A percentile compares a stretch with the other conserved stretches of the same genome.
phyloP scores from a whole-genome alignment of 1,140 invertebrate genomes.

The Ceratina calcarata region DNA sequence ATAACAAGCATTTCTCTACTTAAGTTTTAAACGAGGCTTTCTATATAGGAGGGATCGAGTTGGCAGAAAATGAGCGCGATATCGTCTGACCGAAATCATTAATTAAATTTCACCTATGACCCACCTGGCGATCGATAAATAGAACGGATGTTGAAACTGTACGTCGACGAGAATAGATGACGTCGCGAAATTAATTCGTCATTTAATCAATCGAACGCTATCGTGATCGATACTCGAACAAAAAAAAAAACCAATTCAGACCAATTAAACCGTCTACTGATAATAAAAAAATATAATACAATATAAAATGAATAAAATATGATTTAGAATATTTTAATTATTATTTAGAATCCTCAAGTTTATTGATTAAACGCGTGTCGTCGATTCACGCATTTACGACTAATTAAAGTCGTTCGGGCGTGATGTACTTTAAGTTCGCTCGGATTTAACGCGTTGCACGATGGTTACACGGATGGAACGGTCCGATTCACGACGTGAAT shows the following conservation, averaged over 20 bases:
- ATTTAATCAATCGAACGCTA: background rate
- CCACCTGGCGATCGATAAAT: conserved; percentile 12
- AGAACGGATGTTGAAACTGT: conserved; percentile 7
- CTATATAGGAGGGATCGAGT: background rate
- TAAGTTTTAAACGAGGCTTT: background rate
- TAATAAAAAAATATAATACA: background rate
- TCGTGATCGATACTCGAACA: background rate
- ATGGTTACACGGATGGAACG: conserved; percentile 2
- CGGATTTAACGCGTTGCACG: conserved; percentile 5
- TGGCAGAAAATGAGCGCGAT: background rate
- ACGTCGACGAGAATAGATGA: background rate
- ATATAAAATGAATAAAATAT: background rate
- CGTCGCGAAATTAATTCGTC: background rate
- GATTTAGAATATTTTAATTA: no score
- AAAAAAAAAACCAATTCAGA: background rate
- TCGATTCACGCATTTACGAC: background rate
- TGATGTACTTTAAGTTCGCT: conserved; percentile 25
- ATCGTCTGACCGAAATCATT: conserved; percentile 25
- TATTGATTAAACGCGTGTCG: conserved; percentile 8
- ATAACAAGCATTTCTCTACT: no score
- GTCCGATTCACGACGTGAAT: conserved; percentile 14
- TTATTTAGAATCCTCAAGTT: background rate
- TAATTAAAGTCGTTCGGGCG: conserved; percentile 1
- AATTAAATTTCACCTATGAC: conserved; percentile 36
- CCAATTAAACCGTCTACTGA: background rate